Evolutionary conservation across 2,113 vertebrate species (phyloP).

Genomic region (Pomatostomus ruficeps): DNA sequence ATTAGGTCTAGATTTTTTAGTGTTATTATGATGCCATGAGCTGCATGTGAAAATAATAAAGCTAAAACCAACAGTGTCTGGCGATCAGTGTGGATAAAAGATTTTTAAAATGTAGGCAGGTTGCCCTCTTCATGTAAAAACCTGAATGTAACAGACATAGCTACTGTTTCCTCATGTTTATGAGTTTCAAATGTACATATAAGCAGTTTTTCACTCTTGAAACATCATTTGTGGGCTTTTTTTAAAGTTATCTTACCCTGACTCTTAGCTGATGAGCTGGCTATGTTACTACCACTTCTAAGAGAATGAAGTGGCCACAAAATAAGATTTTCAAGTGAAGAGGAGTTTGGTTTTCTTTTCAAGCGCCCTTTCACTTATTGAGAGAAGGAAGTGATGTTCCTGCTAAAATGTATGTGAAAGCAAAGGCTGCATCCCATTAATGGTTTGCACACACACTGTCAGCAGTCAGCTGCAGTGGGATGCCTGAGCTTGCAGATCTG

Average conservation of each 20-base stretch:
- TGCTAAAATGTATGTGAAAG: slow-evolving; percentile 1
- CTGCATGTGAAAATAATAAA: not conserved
- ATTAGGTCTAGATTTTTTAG: not conserved
- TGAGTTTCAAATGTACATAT: not conserved
- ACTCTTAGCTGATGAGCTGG: not conserved
- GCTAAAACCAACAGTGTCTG: not conserved
- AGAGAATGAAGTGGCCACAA: not conserved
- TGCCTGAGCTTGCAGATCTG: slow-evolving; percentile 40
- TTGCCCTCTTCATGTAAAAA: not conserved
- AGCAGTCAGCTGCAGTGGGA: slow-evolving; percentile 41
- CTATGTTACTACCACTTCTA: not conserved
- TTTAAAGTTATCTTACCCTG: not conserved
- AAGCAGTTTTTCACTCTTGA: not conserved
- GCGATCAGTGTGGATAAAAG: not conserved
- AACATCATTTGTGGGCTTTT: not conserved
- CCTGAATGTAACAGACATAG: not conserved
- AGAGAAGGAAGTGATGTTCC: slow-evolving; percentile 38
- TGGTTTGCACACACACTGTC: not conserved
- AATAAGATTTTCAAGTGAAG: slow-evolving; percentile 14
- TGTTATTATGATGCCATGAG: not conserved
- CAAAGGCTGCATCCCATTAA: slow-evolving; percentile 12
- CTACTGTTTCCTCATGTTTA: not conserved
- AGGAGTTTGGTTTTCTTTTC: slow-evolving; percentile 19
- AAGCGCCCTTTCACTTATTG: slow-evolving; percentile 12
- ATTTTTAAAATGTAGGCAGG: not conserved